A percentile compares a stretch with the other conserved stretches of the same genome.
Evolutionary conservation across 2,888 invertebrate species (phyloP).

Genomic region (Hedychridium roseum): DNA sequence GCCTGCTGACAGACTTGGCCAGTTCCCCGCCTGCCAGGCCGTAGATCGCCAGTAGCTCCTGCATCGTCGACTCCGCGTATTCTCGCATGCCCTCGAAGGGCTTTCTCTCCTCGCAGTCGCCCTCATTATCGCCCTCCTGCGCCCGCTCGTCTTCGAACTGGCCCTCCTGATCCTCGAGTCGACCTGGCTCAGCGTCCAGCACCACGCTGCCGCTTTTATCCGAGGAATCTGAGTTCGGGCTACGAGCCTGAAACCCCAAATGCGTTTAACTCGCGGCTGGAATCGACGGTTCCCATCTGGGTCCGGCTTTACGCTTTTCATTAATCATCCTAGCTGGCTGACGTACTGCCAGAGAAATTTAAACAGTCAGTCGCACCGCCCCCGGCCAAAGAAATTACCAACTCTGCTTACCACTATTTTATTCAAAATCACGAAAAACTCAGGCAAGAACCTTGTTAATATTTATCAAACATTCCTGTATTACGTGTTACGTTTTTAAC

Average conservation of each 20-base stretch:
- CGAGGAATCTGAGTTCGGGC: conserved; percentile 60
- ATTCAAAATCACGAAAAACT: too few species aligned
- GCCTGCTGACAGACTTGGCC: conserved; percentile 60
- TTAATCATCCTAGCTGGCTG: too few species aligned
- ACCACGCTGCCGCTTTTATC: conserved; percentile 54
- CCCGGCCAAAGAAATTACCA: too few species aligned
- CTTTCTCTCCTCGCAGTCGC: conserved; percentile 45
- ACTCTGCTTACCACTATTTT: too few species aligned
- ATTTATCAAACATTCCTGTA: too few species aligned
- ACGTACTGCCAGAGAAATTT: too few species aligned
- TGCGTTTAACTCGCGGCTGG: too few species aligned
- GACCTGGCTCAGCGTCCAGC: conserved; percentile 44
- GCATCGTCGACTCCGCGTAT: conserved; percentile 68
- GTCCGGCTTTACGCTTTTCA: too few species aligned
- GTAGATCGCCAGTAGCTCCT: conserved; percentile 67
- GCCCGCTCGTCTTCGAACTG: conserved; percentile 39
- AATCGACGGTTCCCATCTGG: too few species aligned
- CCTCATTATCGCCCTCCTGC: conserved; percentile 45
- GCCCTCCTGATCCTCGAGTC: conserved; percentile 49
- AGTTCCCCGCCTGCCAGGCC: conserved; percentile 64
- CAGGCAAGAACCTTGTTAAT: too few species aligned
- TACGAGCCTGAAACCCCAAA: conserved; percentile 46
- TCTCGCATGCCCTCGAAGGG: conserved; percentile 64
- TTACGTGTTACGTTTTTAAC: too few species aligned
- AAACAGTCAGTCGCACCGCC: too few species aligned